Evolutionary conservation across 1,140 invertebrate genomes (phyloP).

Genomic region (Drosophila pseudoananassae): DNA sequence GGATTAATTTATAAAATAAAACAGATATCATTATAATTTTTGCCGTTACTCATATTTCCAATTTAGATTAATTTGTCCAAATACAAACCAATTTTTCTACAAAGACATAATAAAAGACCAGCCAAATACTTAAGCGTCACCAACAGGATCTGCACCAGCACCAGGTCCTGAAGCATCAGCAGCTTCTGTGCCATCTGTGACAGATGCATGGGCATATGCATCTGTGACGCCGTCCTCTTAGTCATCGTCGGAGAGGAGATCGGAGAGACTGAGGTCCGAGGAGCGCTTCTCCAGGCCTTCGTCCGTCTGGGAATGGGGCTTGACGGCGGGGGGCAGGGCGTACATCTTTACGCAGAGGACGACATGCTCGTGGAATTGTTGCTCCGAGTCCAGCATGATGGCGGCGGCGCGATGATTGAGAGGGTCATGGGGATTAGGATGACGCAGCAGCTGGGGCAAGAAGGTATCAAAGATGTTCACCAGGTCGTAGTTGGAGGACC

Average conservation of each 20-base stretch:
- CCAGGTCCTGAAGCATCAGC: slow-evolving; percentile 5
- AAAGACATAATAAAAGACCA: slow-evolving; percentile 33
- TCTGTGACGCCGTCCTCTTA: slow-evolving; percentile 10
- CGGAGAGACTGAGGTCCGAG: slow-evolving; percentile 63
- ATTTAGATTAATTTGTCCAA: slow-evolving; percentile 19
- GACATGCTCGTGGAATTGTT: slow-evolving; percentile 99
- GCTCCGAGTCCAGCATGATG: slow-evolving; percentile 99
- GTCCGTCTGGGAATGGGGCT: not conserved
- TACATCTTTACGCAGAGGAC: slow-evolving; percentile 98
- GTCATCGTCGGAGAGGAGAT: slow-evolving; percentile 57
- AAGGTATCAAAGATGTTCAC: slow-evolving; percentile 99
- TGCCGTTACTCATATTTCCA: slow-evolving; percentile 1
- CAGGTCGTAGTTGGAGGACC: slow-evolving; percentile 96
- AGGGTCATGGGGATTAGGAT: slow-evolving; percentile 98
- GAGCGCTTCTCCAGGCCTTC: slow-evolving; percentile 59
- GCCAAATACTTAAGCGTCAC: slow-evolving; percentile 12
- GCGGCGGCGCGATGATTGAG: slow-evolving; percentile 99
- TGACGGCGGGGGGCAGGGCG: slow-evolving; percentile 86
- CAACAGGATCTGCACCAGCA: slow-evolving; percentile 6
- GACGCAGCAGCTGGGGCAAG: slow-evolving; percentile 98
- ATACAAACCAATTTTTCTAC: slow-evolving; percentile 22
- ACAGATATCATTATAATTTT: not conserved
- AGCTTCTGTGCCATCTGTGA: not conserved
- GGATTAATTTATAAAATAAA: not conserved
- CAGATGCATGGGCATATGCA: not conserved